Conservation (phyloP, 2,797 vertebrate genomes). For the Calcarius lapponicus region DNA sequence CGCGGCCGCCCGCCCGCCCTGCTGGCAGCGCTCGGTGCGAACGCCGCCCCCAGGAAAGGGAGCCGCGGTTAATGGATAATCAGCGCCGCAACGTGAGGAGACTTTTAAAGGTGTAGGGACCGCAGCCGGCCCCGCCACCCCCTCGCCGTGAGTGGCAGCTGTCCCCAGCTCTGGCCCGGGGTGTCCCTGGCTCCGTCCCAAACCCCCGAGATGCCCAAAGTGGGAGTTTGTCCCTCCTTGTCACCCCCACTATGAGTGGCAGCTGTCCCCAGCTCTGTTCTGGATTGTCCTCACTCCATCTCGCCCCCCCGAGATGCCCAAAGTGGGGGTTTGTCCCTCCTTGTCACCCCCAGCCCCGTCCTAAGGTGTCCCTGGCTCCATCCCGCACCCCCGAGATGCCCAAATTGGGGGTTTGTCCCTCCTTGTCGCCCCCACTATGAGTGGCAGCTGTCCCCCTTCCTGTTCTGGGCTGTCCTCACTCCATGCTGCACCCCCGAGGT, state of each 20-base stretch:
- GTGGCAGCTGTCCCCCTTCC: no score
- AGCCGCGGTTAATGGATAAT: conserved; percentile 77
- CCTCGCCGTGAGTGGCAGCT: background rate
- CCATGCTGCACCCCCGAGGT: no score
- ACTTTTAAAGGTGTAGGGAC: conserved; percentile 72
- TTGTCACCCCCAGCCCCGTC: background rate
- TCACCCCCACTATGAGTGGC: background rate
- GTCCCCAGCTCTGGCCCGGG: background rate
- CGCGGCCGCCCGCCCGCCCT: background rate
- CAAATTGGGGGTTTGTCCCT: background rate
- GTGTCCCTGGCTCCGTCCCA: background rate
- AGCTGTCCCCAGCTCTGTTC: no score
- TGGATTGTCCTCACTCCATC: background rate
- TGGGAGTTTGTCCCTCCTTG: no score
- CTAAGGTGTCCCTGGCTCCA: rapidly evolving
- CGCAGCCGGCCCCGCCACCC: background rate
- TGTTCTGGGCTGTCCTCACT: no score
- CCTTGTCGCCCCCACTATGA: background rate
- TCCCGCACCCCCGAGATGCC: rapidly evolving
- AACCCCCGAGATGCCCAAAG: background rate
- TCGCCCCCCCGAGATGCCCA: rapidly evolving
- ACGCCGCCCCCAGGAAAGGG: conserved; percentile 86
- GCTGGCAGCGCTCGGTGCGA: conserved; percentile 39
- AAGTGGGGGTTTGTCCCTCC: background rate
- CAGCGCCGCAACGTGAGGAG: conserved; percentile 74